Evolutionary conservation across 2,113 vertebrate species (phyloP), one percentile per base, ranked within the genome.

Genomic region (Notiomystis cincta): DNA sequence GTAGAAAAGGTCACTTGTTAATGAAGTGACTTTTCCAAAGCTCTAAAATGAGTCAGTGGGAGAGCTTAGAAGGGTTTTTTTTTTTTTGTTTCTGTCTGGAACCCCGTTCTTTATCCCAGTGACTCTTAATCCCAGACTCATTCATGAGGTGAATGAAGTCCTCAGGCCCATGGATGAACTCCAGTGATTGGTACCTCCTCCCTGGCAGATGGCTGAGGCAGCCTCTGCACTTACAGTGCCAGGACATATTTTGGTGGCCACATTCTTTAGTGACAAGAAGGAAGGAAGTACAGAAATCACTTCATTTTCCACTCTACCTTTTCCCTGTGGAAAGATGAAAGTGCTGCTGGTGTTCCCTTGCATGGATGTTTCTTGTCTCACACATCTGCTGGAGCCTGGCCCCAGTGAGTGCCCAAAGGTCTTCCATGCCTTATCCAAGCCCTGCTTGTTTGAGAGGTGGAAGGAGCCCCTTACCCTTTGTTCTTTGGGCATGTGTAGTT

Each of bases 21-120:
- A 89, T 96, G 88, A 95, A 97, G 93, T 97, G 87, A 82, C 91
- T 93, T 96, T 75, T 57, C 76, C 61, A 82, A 71, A 96, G 87
- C 61, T 81, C n/a, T 58, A 35, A 86, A 91, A 8, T 66, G 90
- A 93, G 56, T 87, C 92, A 45, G 35, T 82, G 69, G 61, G 67
- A 82, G 48, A 95, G 90, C 87, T 83, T 15, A 51, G 60, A 66
- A 80, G 35, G n/a, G 11, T 13, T 22, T 8, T 27, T 37, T 44
- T 51, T 65, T 89, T 82, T 76, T 47, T 2, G 33, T 89, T 90
- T 90, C 56, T 89, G 5, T 89, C 48, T 90, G 71, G 80, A 90
- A 66, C 22, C 51, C n/a, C 0, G 0, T 78, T 48, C 57, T 93
- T 89, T 91, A 37, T 95, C 30, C 53, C 15, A 27, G 35, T 81